Base-by-base conservation (phyloP, 1,140 invertebrate species). In the Aculops lycopersici region DNA sequence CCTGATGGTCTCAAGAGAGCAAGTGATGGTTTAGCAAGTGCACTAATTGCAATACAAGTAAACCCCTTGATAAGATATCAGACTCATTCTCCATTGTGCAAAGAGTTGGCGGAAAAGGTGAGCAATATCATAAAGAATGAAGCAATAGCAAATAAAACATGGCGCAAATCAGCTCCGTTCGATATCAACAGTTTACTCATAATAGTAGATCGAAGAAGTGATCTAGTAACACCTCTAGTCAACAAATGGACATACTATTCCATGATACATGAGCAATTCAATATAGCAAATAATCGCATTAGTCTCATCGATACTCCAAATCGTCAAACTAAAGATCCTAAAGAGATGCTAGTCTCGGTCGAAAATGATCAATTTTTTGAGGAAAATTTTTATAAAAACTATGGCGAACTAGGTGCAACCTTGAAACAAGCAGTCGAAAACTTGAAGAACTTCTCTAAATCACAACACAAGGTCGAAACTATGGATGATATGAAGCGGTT, bases 161-260 rank as follows among this genome's bases (percentile, higher is more conserved):
- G 1, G 35, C 43, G 19, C n/a, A 36, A n/a, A 44, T 17, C 19
- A n/a, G 70, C 19, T 69, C 66, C 54, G 59, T 68, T 0, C 24
- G n/a, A 31, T 31, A 8, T 60, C 66, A 3, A 72, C 81, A 1
- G 55, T 84, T 43, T 35, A n/a, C 53, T 95, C 40, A 52, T 95
- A 2, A 74, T 95, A 46, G 52, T 95, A 13, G 86, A 94, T 54
- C 63, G 86, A 48, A 62, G 75, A 50, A 75, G 80, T 56, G 92
- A 97, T 64, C 73, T 83, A 1, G 71, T 97, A 0, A 94, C 92
- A 2, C 90, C 90, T 1, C 57, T 97, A 37, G 57, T 97, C n/a
- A 92, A 81, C 61, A 88, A 84, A 66, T 98, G 92, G 92, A 97
- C 88, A 0, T 98, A 98, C 59, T 88, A 98, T 59, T 88, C 88